Base-by-base conservation (phyloP, 2,888 invertebrate species). In the Amiota mariae region DNA sequence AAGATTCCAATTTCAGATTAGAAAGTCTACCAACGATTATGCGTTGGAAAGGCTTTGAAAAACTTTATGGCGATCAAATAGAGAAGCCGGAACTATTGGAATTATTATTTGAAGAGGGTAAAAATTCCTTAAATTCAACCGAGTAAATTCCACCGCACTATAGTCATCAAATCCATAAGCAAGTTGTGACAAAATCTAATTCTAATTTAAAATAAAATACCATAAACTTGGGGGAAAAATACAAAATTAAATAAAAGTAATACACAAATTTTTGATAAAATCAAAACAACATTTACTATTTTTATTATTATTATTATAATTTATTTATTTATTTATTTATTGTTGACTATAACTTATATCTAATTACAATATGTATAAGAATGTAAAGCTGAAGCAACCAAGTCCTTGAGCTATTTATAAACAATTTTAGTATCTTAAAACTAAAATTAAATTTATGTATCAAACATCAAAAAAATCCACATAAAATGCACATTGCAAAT, bases 11-110 rank as follows among this genome's bases (percentile, higher is more conserved):
- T 49, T 92, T 93, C 0, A 92, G 90, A 75, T 88, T 97, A n/a
- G 93, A 92, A 87, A 93, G 93, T 13, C 92, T 97, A 57, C 97
- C 97, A 1, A 88, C 95, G 10, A 15, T 83, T n/a, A 6, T 78
- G 13, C 84, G 77, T 15, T 84, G 92, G 92, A 76, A 81, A 11
- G 75, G 94, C 92, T 93, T 56, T 0, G 93, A 95, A 85, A 92
- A 94, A 72, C 90, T 97, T n/a, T 93, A 94, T 85, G 96, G 95
- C 36, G 92, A 92, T 56, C 94, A 96, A 82, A 95, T 94, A 82
- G 91, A 91, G 72, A 93, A 95, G 70, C 84, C 91, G 3, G 93
- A 93, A 2, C 91, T 95, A 13, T 91, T 97, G 2, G 91, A 94
- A 81, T 93, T 96, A 93, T 89, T 96, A 77, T 93, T 96, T 80